phyloP scores from a whole-genome alignment of 2,113 vertebrate genomes.

The Peromyscus californicus region DNA sequence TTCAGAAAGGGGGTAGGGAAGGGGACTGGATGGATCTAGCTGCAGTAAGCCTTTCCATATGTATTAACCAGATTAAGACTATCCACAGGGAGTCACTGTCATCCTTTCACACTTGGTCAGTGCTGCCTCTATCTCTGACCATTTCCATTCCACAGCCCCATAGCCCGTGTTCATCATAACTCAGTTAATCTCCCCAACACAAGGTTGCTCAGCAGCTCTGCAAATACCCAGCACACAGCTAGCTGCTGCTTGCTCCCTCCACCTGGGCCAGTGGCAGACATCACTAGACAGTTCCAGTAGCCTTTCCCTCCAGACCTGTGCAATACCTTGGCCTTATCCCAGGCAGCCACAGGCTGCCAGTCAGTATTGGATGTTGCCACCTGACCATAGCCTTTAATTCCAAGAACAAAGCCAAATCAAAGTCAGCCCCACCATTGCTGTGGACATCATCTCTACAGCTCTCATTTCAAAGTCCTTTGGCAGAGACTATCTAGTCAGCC shows the following conservation, averaged over 20 bases:
- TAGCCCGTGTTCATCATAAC: background rate
- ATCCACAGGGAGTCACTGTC: background rate
- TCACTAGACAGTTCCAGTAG: background rate
- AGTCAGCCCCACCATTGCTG: background rate
- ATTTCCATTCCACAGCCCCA: background rate
- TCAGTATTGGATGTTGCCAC: background rate
- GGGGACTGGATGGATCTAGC: too few species aligned
- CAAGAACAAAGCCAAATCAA: background rate
- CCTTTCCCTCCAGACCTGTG: background rate
- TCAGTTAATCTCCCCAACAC: background rate
- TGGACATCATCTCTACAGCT: rapidly evolving
- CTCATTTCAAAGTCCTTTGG: too few species aligned
- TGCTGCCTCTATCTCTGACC: background rate
- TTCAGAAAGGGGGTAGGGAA: background rate
- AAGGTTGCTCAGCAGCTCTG: too few species aligned
- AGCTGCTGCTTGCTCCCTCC: background rate
- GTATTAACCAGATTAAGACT: background rate
- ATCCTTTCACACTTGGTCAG: background rate
- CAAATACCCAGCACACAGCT: background rate
- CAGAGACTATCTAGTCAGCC: background rate
- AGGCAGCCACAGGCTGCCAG: background rate
- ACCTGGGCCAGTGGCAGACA: background rate
- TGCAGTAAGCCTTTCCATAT: background rate
- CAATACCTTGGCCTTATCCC: background rate
- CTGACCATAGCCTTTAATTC: background rate